These are phyloP conservation scores for Arctia plantaginis DNA, from an alignment of 2,888 invertebrate species.

Conservation along the genomic window DNA sequence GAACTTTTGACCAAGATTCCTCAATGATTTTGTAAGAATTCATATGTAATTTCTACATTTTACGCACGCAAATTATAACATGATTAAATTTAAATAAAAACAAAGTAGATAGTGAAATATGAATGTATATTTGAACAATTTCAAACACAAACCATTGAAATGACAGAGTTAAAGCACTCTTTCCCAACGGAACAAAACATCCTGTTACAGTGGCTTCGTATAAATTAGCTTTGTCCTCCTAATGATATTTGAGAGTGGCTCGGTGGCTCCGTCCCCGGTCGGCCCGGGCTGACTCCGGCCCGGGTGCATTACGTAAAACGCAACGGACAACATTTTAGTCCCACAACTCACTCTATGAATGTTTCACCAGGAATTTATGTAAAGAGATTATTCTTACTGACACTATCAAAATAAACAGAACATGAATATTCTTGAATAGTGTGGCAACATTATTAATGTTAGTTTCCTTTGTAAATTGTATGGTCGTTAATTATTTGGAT, in stretches of 20 bases:
- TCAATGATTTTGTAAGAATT: background rate
- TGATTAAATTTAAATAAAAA: background rate
- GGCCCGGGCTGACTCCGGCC: constrained; percentile 1
- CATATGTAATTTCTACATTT: background rate
- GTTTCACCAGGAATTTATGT: constrained; percentile 47
- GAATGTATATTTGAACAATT: background rate
- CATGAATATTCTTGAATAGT: background rate
- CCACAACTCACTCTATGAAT: constrained; percentile 36
- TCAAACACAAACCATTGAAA: background rate
- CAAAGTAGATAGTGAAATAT: background rate
- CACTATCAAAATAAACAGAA: constrained; percentile 41
- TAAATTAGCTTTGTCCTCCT: constrained; percentile 49
- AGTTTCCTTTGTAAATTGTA: background rate
- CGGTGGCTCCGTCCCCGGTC: background rate
- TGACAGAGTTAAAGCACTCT: constrained; percentile 3
- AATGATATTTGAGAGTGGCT: constrained; percentile 49
- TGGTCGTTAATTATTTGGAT: background rate
- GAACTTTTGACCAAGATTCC: background rate
- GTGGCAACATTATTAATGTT: background rate
- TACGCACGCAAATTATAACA: no score
- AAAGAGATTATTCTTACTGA: constrained; percentile 40
- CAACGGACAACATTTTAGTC: constrained; percentile 26
- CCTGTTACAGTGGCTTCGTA: constrained; percentile 38
- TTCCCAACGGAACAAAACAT: constrained; percentile 41
- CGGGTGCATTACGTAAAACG: constrained; percentile 45